A percentile compares a stretch with the other conserved stretches of the same genome.
Evolutionary conservation across 2,113 vertebrate genomes (phyloP).

Genomic region (Pantherophis guttatus): DNA sequence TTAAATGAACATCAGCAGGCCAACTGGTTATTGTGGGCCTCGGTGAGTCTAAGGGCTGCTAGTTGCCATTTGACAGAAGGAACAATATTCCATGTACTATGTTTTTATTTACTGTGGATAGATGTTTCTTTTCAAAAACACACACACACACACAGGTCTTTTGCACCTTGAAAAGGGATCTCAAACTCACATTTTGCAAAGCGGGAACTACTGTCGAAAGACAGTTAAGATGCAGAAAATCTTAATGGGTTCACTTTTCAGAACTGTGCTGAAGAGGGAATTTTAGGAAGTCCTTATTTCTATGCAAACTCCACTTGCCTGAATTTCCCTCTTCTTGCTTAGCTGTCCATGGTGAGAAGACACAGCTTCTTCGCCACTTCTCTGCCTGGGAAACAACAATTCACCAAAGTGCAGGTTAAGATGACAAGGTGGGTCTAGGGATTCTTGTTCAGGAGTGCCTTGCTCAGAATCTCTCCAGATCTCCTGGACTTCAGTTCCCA

Average conservation of each 20-base stretch:
- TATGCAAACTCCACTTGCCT: neutral
- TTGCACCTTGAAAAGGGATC: neutral
- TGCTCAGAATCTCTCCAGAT: neutral
- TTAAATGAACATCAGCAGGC: neutral
- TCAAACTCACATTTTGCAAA: neutral
- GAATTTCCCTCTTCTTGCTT: neutral
- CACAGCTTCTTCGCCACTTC: no score
- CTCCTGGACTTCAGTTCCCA: neutral
- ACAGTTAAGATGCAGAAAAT: neutral
- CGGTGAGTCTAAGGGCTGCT: neutral
- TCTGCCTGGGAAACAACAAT: neutral
- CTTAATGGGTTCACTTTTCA: neutral
- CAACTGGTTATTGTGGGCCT: neutral
- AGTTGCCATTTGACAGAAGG: neutral
- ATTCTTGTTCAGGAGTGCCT: neutral
- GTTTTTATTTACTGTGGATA: neutral
- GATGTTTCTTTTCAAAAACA: neutral
- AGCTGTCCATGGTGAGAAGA: neutral
- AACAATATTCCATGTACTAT: neutral
- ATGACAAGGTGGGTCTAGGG: no score
- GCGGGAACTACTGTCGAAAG: neutral
- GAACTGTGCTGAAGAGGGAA: neutral
- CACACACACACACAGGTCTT: neutral
- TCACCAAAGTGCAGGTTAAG: neutral
- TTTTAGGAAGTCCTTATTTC: neutral